Base-by-base conservation (phyloP, 2,113 vertebrate species). In the Aspiorhynchus laticeps region DNA sequence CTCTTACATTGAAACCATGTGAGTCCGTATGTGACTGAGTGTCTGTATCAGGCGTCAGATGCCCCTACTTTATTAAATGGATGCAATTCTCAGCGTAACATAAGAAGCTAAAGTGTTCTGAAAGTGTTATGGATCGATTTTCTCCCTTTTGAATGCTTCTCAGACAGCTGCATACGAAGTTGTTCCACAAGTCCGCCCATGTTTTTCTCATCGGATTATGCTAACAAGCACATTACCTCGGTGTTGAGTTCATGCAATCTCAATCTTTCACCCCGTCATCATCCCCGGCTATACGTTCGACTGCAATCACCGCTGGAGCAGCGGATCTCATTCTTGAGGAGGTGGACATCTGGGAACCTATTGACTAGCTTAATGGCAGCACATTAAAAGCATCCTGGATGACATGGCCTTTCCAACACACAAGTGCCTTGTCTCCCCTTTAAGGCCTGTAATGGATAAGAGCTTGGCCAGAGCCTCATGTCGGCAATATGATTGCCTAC, bases 371-470 rank as follows among this genome's bases (percentile, higher is more conserved):
- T 87, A 87, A 82, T 83, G 80, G 74, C 80, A 83, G 51, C 41
- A 77, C 59, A 65, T 87, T 83, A 87, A 87, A 77, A 77, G 56
- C 86, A 83, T 83, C 71, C 71, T 83, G 80, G 56, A 87, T 77
- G 78, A 82, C 86, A 75, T 65, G 79, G 33, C 79, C 73, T 83
- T 24, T 77, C 61, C 43, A 83, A 75, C 21, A 71, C 80, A 87
- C 79, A 63, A 83, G 71, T 76, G 53, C 56, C 19, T 87, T 67
- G 80, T 63, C 38, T 77, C 73, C 36, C 41, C 53, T 83, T 77
- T 83, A 81, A 83, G 38, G 36, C 51, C 36, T 83, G 86, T 82
- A 83, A 83, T 53, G 59, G 86, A 87, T 83, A 77, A 87, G 36
- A 41, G 79, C 51, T 12, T 17, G 33, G 38, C 19, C 80, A 24